Conservation (phyloP, 2,797 vertebrate genomes). For the Antrozous pallidus region DNA sequence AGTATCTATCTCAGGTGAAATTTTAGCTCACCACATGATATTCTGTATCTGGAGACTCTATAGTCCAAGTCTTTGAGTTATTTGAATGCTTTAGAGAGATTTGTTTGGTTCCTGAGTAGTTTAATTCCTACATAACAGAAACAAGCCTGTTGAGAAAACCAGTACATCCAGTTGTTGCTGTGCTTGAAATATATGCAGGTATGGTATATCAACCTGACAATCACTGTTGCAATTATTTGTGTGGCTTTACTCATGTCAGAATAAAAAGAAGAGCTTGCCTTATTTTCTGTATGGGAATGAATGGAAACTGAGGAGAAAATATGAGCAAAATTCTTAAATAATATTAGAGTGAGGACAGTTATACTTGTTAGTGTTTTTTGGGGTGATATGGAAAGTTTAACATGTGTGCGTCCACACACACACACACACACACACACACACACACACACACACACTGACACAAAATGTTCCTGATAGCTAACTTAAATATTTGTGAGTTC, state of each 20-base stretch:
- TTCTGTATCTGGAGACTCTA: background rate
- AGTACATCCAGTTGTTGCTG: background rate
- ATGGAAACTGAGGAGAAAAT: constrained; percentile 6
- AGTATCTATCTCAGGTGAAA: background rate
- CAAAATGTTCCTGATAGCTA: background rate
- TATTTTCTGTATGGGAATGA: constrained; percentile 44
- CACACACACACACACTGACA: too few relatives aligned
- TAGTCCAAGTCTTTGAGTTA: background rate
- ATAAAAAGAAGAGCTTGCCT: background rate
- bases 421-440: background rate
- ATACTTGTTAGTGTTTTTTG: background rate
- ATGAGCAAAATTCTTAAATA: background rate
- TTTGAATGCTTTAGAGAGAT: constrained; percentile 33
- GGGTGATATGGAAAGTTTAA: background rate
- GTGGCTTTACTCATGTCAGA: background rate
- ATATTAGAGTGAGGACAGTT: background rate
- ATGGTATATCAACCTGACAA: background rate
- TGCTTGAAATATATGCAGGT: background rate
- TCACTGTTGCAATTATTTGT: background rate
- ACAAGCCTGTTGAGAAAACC: background rate
- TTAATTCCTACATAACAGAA: constrained; percentile 47
- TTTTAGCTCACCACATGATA: constrained; percentile 34
- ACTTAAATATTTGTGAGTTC: background rate
- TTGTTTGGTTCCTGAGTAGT: constrained; percentile 36
- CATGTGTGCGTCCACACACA: background rate